A percentile compares a stretch with the other conserved stretches of the same genome.
phyloP scores from a whole-genome alignment of 2,113 vertebrate genomes.

The Cephalopholis sonnerati region DNA sequence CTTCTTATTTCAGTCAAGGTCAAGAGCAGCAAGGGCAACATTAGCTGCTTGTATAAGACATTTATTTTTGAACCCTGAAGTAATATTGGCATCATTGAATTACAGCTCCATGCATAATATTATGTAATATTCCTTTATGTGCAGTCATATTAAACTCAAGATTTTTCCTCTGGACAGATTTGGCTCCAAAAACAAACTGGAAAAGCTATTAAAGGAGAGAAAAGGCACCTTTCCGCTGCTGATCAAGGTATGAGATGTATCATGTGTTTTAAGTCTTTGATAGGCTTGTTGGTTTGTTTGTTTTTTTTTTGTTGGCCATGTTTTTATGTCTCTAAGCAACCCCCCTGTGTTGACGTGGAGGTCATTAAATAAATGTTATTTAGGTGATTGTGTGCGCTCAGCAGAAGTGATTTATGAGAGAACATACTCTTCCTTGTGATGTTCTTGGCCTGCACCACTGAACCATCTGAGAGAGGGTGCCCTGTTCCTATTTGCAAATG shows the following conservation, averaged over 20 bases:
- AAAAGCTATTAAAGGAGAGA: slow-evolving; percentile 63
- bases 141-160: neutral
- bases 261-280: neutral
- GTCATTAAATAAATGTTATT: slow-evolving; percentile 70
- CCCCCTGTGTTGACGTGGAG: slow-evolving; percentile 41
- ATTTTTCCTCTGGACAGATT: slow-evolving; percentile 53
- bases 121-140: neutral
- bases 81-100: neutral
- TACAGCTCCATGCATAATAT: neutral
- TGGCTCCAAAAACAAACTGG: slow-evolving; percentile 54
- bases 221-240: slow-evolving; percentile 71
- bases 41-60: neutral
- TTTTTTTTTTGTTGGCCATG: neutral
- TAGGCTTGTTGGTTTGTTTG: rapidly evolving
- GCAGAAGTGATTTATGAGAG: slow-evolving; percentile 69
- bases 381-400: slow-evolving; percentile 60
- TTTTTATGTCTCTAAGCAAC: slow-evolving; percentile 47
- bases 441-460: slow-evolving; percentile 43
- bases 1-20: neutral
- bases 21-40: neutral
- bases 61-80: slow-evolving; percentile 6
- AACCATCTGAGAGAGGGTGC: slow-evolving; percentile 34
- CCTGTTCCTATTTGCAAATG: slow-evolving; percentile 28
- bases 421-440: slow-evolving; percentile 56
- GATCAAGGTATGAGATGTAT: slow-evolving; percentile 69